Conservation (phyloP, 2,888 invertebrate genomes). For the Heliconius erato region DNA sequence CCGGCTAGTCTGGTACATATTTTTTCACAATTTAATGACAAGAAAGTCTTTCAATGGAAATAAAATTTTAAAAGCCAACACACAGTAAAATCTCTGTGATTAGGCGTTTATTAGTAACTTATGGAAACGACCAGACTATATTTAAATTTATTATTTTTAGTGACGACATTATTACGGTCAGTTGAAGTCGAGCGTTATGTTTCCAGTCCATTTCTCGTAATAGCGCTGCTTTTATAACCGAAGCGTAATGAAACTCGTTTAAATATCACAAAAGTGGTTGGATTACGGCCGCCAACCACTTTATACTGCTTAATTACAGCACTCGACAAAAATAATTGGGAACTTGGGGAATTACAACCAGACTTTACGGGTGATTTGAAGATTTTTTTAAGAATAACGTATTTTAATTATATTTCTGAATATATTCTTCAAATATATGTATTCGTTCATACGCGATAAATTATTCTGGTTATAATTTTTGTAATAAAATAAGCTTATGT, state of each 20-base stretch:
- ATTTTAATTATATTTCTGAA: conserved; percentile 34
- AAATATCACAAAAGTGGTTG: conserved; percentile 84
- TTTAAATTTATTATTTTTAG: conserved; percentile 57
- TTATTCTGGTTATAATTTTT: neutral
- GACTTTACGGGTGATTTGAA: conserved; percentile 71
- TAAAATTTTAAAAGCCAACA: too few species aligned
- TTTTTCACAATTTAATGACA: too few species aligned
- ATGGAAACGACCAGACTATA: conserved; percentile 59
- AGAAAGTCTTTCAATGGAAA: too few species aligned
- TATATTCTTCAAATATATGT: neutral
- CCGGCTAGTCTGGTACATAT: too few species aligned
- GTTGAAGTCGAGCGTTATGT: conserved; percentile 79
- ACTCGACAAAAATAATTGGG: conserved; percentile 83
- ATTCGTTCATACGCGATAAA: neutral
- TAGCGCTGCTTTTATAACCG: conserved; percentile 81
- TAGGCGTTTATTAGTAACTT: conserved; percentile 32
- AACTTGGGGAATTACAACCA: conserved; percentile 78
- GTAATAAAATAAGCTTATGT: neutral
- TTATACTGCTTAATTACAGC: conserved; percentile 84
- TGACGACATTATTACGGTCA: conserved; percentile 76
- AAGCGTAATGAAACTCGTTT: conserved; percentile 84
- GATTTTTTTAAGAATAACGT: conserved; percentile 47
- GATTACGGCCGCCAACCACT: conserved; percentile 80
- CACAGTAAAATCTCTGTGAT: neutral
- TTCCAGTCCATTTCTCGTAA: conserved; percentile 83